Evolutionary conservation across 2,888 invertebrate species (phyloP), one percentile per base, ranked within the genome.

Genomic region (Lacanobia wlatinum): DNA sequence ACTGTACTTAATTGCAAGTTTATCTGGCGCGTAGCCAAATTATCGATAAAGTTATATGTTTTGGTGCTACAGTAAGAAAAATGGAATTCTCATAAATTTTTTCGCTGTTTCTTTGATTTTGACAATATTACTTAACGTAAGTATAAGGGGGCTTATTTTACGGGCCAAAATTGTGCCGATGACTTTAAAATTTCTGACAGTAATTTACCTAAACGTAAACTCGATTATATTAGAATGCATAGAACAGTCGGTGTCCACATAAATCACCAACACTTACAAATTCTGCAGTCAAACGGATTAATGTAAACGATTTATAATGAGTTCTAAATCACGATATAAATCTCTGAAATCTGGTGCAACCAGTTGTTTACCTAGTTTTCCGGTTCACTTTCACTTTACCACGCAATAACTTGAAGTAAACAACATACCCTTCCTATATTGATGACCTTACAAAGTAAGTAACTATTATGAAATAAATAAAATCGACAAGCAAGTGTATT

Each of bases 291-390:
- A 79, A 61, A 65, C 38, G 9, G 18, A 65, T 46, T 34, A 43
- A 63, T 75, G 67, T 50, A 67, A 77, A 74, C 62, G 40, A 66
- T 74, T 3, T 34, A 62, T 77, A 80, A 67, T 74, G 75, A 74
- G 62, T 62, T 58, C 28, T 55, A 59, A 75, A 78, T 81, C 76
- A 59, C 10, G 64, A 76, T 80, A 65, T 12, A 38, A 59, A 76
- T 80, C 76, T 77, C 74, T 80, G 21, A 63, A 81, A 70, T 81
- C 76, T 81, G 3, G 70, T 70, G 64, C n/a, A 64, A 81, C 76
- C 28, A 66, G 82, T 70, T 65, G 62, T 81, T 70, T 69, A 63
- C 21, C 58, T 46, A 75, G 60, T 62, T 75, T 65, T 61, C 77
- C 12, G 53, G 65, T 59, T 55, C 6, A 66, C 78, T 76, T 79